Percentiles rank a stretch among this genome's conserved stretches.
These are phyloP conservation scores for Speoplatyrhinus poulsoni DNA, from an alignment of 2,113 vertebrate genomes.

Conservation along the genomic window DNA sequence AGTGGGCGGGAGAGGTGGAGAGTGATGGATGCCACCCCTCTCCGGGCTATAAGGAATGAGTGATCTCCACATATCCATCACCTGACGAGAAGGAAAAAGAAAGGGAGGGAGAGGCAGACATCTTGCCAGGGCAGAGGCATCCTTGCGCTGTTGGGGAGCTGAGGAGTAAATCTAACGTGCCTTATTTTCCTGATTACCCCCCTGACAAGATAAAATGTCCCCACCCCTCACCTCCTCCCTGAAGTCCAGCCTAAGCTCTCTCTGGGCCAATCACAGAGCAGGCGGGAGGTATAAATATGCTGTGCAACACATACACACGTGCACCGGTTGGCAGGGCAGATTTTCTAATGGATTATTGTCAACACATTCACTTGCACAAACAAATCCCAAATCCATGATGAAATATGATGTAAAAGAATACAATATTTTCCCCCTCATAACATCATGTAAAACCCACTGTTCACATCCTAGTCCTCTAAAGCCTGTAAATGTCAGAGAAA, in stretches of 20 bases:
- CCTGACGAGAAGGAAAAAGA: slow-evolving; percentile 17
- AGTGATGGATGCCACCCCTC: slow-evolving; percentile 62
- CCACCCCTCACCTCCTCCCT: slow-evolving; percentile 1
- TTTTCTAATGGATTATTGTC: slow-evolving; percentile 39
- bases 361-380: not conserved
- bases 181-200: slow-evolving; percentile 46
- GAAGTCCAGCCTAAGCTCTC: slow-evolving; percentile 31
- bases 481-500: not conserved
- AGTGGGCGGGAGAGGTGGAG: slow-evolving; percentile 6
- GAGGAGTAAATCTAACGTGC: slow-evolving; percentile 37
- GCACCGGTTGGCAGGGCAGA: slow-evolving; percentile 9
- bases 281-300: slow-evolving; percentile 36
- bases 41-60: slow-evolving; percentile 52
- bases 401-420: slow-evolving; percentile 24
- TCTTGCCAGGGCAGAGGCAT: slow-evolving; percentile 9
- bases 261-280: slow-evolving; percentile 41
- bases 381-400: not conserved
- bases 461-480: not conserved
- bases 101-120: not conserved
- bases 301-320: slow-evolving; percentile 25
- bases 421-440: not conserved
- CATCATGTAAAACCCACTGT: not conserved
- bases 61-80: slow-evolving; percentile 58
- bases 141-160: not conserved
- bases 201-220: slow-evolving; percentile 52